A percentile compares a stretch with the other conserved stretches of the same genome.
phyloP scores from a whole-genome alignment of 2,113 vertebrate species.

The Ophiodon elongatus region DNA sequence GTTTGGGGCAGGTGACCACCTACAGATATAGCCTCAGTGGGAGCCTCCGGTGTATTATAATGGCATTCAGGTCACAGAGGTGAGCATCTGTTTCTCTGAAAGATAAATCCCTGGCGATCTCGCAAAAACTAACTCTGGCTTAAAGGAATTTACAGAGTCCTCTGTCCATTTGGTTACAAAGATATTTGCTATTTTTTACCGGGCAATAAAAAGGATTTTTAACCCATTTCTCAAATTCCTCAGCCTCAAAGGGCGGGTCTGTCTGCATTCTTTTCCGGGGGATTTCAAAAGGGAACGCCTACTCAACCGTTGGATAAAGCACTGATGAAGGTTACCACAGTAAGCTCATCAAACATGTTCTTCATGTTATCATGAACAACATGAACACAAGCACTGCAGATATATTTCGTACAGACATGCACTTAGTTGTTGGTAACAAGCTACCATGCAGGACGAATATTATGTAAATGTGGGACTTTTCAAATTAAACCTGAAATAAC shows the following conservation, averaged over 20 bases:
- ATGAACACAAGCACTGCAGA: not conserved
- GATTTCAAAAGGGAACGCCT: too few species aligned
- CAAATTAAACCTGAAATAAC: constrained; percentile 33
- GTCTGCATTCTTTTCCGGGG: too few species aligned
- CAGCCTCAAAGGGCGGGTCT: not conserved
- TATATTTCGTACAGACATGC: too few species aligned
- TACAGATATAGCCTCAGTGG: not conserved
- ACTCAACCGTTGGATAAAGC: not conserved
- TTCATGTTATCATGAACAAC: not conserved
- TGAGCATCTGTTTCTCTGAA: constrained; percentile 7
- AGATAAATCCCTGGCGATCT: constrained; percentile 5
- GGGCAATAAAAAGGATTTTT: not conserved
- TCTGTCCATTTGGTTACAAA: not conserved
- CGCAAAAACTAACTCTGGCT: not conserved
- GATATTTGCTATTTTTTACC: not conserved
- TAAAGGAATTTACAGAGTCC: not conserved
- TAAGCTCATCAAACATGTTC: not conserved
- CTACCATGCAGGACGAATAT: not conserved
- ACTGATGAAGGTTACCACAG: not conserved
- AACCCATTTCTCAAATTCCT: not conserved
- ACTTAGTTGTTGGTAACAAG: too few species aligned
- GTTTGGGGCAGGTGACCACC: constrained; percentile 37
- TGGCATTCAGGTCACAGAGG: constrained; percentile 5
- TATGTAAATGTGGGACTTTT: constrained; percentile 7
- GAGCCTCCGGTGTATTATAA: not conserved